Percentiles rank a stretch among this genome's conserved stretches.
These are phyloP conservation scores for Campoplex capitator DNA, from an alignment of 2,888 invertebrate species.

Conservation along the genomic window DNA sequence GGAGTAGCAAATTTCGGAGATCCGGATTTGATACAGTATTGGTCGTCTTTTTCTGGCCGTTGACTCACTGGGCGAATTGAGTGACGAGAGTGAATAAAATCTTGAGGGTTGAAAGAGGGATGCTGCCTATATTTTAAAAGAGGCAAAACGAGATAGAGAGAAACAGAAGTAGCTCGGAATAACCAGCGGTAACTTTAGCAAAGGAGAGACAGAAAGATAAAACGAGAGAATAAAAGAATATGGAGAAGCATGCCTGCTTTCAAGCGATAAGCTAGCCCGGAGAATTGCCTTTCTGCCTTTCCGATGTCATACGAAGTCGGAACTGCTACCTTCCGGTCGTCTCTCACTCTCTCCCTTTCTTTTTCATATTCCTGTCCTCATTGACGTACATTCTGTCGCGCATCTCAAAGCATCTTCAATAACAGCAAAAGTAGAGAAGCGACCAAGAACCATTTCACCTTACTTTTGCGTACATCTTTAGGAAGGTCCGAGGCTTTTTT, in stretches of 20 bases:
- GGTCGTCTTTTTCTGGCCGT: constrained; percentile 67
- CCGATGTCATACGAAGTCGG: constrained; percentile 60
- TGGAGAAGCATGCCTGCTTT: constrained; percentile 78
- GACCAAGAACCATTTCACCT: constrained; percentile 62
- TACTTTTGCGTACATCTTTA: constrained; percentile 51
- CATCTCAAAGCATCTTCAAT: constrained; percentile 46
- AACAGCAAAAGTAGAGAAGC: constrained; percentile 46
- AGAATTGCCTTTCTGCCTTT: constrained; percentile 76
- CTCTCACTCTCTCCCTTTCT: constrained; percentile 65
- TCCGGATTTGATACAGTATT: constrained; percentile 37
- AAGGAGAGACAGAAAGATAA: constrained; percentile 68
- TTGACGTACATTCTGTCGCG: constrained; percentile 52
- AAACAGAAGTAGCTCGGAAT: constrained; percentile 68
- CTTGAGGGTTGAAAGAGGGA: constrained; percentile 44
- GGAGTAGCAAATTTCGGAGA: constrained; percentile 26
- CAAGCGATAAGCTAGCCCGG: constrained; percentile 81
- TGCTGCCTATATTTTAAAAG: constrained; percentile 69
- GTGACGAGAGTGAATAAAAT: constrained; percentile 56
- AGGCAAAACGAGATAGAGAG: constrained; percentile 66
- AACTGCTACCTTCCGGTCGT: constrained; percentile 65
- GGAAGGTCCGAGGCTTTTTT: constrained; percentile 62
- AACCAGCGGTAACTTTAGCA: constrained; percentile 58
- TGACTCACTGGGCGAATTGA: constrained; percentile 52
- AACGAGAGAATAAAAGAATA: constrained; percentile 68
- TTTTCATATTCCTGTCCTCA: constrained; percentile 70